Conservation (phyloP, 2,797 vertebrate genomes). For the Astyanax mexicanus region DNA sequence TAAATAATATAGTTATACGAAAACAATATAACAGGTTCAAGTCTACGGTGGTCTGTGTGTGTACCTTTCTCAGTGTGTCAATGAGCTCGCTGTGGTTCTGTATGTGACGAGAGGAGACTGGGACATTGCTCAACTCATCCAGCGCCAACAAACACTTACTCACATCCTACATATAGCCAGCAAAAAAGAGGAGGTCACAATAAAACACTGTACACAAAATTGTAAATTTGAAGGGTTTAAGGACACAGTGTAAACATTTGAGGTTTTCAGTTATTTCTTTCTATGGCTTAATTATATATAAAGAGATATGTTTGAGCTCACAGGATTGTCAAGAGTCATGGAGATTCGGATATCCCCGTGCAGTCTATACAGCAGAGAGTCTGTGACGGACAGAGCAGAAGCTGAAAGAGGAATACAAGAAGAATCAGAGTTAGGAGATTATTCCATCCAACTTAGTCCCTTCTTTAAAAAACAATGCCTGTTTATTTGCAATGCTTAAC, state of each 20-base stretch:
- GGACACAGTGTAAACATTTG: too few species aligned
- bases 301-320: constrained; percentile 15
- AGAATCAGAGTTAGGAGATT: neutral
- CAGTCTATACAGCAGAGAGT: constrained; percentile 77
- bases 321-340: constrained; percentile 63
- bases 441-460: too few species aligned
- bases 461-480: too few species aligned
- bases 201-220: too few species aligned
- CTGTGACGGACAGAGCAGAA: constrained; percentile 64
- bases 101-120: constrained; percentile 91
- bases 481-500: too few species aligned
- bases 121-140: constrained; percentile 91
- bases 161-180: constrained; percentile 67
- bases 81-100: constrained; percentile 96
- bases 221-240: too few species aligned
- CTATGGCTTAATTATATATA: too few species aligned
- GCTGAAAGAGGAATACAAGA: constrained; percentile 1
- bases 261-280: too few species aligned
- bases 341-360: constrained; percentile 80
- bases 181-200: neutral
- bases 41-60: constrained; percentile 11
- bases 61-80: constrained; percentile 91
- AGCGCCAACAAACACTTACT: constrained; percentile 86
- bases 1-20: too few species aligned
- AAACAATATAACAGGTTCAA: too few species aligned